These are phyloP conservation scores for Anableps anableps DNA, from an alignment of 2,797 vertebrate species.

Conservation along the genomic window DNA sequence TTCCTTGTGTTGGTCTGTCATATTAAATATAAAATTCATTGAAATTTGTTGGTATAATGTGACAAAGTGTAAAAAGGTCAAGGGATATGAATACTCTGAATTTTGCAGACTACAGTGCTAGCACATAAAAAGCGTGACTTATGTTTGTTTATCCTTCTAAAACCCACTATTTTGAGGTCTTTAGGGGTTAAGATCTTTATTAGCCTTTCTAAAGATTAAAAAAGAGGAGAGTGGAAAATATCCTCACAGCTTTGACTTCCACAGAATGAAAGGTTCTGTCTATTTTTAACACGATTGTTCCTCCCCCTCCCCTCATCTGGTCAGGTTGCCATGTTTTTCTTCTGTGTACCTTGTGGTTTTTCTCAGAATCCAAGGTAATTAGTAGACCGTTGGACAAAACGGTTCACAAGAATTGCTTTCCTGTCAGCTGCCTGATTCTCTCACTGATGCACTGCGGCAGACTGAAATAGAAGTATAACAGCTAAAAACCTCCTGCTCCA, in stretches of 20 bases:
- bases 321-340: constrained; percentile 32
- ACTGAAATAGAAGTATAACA: constrained; percentile 12
- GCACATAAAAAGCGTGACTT: no score
- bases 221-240: constrained; percentile 27
- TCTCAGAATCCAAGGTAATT: constrained; percentile 43
- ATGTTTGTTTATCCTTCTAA: no score
- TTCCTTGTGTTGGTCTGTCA: no score
- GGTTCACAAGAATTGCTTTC: constrained; percentile 25
- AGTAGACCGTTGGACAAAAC: constrained; percentile 39
- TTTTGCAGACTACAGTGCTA: no score
- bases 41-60: no score
- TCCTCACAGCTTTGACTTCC: constrained; percentile 32
- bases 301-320: constrained; percentile 26
- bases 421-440: constrained; percentile 32
- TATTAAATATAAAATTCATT: no score
- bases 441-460: constrained; percentile 11
- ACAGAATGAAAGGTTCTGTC: constrained; percentile 38
- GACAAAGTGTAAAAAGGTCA: no score
- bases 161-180: not conserved
- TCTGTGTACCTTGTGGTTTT: constrained; percentile 34
- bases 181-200: constrained; percentile 37
- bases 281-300: constrained; percentile 50
- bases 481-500: not conserved
- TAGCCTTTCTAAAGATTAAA: constrained; percentile 1
- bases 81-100: no score